A percentile compares a stretch with the other conserved stretches of the same genome.
phyloP scores from a whole-genome alignment of 2,113 vertebrate species.

The Etheostoma spectabile region DNA sequence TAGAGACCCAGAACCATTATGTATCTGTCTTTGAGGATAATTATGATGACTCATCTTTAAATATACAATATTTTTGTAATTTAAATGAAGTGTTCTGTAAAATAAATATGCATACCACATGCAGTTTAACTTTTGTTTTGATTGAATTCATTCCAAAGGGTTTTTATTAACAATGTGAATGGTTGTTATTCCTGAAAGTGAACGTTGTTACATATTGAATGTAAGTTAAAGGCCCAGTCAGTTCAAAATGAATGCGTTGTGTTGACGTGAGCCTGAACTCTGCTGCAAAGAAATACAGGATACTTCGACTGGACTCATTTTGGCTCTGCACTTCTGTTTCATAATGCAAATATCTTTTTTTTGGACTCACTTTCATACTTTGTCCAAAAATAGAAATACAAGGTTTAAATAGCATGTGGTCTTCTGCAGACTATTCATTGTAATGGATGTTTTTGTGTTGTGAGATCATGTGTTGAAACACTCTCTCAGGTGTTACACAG shows the following conservation, averaged over 20 bases:
- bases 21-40: constrained; percentile 2
- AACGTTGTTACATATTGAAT: no score
- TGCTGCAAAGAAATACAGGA: background rate
- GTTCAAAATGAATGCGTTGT: background rate
- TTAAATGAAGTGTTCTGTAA: background rate
- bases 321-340: background rate
- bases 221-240: no score
- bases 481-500: background rate
- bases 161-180: background rate
- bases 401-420: no score
- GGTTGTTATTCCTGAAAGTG: background rate
- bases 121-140: background rate
- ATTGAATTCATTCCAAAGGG: background rate
- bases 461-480: background rate
- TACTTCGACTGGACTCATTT: background rate
- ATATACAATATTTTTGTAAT: background rate
- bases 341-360: background rate
- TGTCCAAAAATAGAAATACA: background rate
- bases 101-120: background rate
- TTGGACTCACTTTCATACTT: background rate
- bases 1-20: background rate
- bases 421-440: no score
- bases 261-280: background rate
- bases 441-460: no score
- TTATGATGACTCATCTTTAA: constrained; percentile 10